Base-by-base conservation (phyloP, 2,888 invertebrate species). In the Bembecia ichneumoniformis region DNA sequence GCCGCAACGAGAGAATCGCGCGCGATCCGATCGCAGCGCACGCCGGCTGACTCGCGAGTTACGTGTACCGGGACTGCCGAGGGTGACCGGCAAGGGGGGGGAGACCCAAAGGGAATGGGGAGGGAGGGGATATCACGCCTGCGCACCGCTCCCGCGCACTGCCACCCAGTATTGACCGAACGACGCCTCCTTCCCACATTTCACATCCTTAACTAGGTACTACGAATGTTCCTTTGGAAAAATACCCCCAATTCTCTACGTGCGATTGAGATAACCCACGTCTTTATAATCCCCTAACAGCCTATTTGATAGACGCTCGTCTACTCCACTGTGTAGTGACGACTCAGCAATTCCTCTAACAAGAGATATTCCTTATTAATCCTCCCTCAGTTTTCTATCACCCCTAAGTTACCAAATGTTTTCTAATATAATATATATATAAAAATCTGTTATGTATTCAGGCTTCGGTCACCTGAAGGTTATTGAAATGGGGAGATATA, bases 121-220 rank as follows among this genome's bases (percentile, higher is more conserved):
- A 58, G 55, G 60, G 58, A 55, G 59, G 59, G 71, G 74, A 73
- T 70, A 71, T 74, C 80, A 77, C 82, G 78, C 82, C 78, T 78
- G 80, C 78, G 82, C 78, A 60, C 74, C 73, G 68, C 75, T 60
- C 74, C 75, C 79, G 74, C 81, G 61, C 82, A 77, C 79, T 82
- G 71, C 83, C 80, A 83, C 82, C 74, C 80, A 80, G 84, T 87
- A 87, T 87, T 84, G 86, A 87, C 86, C 86, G 82, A 28, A 84
- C 82, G 80, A 81, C 83, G 83, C 84, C 86, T 84, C 81, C 81
- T 82, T 82, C 77, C 80, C 78, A 83, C 81, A 76, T 77, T 79
- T 81, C 82, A 83, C 81, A 80, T 86, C 84, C 83, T 84, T 87
- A 86, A 82, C 84, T 79, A 82, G 80, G 75, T 75, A 79, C 79